phyloP scores from a whole-genome alignment of 2,888 invertebrate genomes.

The Parnassius smintheus region DNA sequence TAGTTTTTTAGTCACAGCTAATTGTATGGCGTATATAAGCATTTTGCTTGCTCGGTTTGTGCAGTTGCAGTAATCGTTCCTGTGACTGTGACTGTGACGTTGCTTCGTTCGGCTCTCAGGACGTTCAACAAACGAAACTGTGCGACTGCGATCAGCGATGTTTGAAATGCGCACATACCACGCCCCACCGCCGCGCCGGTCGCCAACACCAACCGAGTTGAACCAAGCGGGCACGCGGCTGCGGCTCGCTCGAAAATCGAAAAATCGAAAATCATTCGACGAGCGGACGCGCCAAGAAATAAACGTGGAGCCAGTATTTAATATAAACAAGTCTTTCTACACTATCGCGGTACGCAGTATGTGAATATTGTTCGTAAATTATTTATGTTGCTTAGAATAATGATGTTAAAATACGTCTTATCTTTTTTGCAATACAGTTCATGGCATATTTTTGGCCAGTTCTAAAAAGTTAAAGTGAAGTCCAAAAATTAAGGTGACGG shows the following conservation, averaged over 20 bases:
- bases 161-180: slow-evolving; percentile 2
- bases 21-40: slow-evolving; percentile 40
- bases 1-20: slow-evolving; percentile 46
- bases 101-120: slow-evolving; percentile 16
- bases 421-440: neutral
- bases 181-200: slow-evolving; percentile 11
- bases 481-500: too few relatives aligned
- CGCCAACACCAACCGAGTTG: neutral
- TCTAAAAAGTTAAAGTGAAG: too few relatives aligned
- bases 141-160: slow-evolving; percentile 2
- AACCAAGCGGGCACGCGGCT: neutral
- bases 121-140: slow-evolving; percentile 20
- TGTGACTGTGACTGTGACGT: slow-evolving; percentile 20
- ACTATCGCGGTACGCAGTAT: neutral
- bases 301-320: neutral
- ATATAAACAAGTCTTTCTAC: neutral
- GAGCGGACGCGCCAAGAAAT: slow-evolving; percentile 7
- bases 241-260: neutral
- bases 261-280: slow-evolving; percentile 4
- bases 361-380: neutral
- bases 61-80: slow-evolving; percentile 15
- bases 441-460: neutral
- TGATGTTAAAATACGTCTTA: neutral
- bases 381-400: neutral
- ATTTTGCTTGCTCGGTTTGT: slow-evolving; percentile 37